phyloP scores from a whole-genome alignment of 1,140 invertebrate species.

The Drosophila eugracilis region DNA sequence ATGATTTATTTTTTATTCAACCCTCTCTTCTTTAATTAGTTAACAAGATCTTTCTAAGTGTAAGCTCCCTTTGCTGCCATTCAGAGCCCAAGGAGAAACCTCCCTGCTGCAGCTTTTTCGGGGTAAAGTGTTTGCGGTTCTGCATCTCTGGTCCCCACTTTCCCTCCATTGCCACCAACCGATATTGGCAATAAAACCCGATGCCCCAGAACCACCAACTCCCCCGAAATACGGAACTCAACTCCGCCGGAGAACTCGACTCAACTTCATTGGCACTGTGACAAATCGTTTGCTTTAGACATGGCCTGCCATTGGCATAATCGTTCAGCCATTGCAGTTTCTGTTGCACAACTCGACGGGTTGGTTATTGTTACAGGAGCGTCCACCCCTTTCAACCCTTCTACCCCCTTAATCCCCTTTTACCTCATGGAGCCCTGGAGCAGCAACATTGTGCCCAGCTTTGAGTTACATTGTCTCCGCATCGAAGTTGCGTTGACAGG shows the following conservation, averaged over 20 bases:
- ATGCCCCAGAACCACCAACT: neutral
- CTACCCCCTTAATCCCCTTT: neutral
- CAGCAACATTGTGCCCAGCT: constrained; percentile 70
- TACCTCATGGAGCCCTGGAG: constrained; percentile 29
- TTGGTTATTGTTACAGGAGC: neutral
- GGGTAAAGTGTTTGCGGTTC: constrained; percentile 71
- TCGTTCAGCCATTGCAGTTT: constrained; percentile 77
- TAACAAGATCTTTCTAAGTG: constrained; percentile 12
- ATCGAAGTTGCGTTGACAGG: constrained; percentile 77
- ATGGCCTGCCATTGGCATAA: constrained; percentile 74
- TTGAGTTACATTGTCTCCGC: constrained; percentile 77
- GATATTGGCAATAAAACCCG: constrained; percentile 66
- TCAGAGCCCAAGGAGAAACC: constrained; percentile 11
- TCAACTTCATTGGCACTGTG: constrained; percentile 60
- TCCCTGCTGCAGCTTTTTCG: constrained; percentile 23
- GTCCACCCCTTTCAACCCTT: neutral
- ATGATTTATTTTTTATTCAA: too few species aligned
- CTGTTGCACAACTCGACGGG: constrained; percentile 51
- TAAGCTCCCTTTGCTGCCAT: constrained; percentile 1
- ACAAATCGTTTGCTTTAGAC: constrained; percentile 81
- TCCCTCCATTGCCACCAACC: neutral
- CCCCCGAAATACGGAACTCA: constrained; percentile 11
- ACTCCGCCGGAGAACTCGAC: constrained; percentile 23
- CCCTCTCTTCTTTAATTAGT: too few species aligned
- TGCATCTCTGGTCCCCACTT: constrained; percentile 15